phyloP scores from a whole-genome alignment of 2,797 vertebrate species.

The Melanogrammus aeglefinus region DNA sequence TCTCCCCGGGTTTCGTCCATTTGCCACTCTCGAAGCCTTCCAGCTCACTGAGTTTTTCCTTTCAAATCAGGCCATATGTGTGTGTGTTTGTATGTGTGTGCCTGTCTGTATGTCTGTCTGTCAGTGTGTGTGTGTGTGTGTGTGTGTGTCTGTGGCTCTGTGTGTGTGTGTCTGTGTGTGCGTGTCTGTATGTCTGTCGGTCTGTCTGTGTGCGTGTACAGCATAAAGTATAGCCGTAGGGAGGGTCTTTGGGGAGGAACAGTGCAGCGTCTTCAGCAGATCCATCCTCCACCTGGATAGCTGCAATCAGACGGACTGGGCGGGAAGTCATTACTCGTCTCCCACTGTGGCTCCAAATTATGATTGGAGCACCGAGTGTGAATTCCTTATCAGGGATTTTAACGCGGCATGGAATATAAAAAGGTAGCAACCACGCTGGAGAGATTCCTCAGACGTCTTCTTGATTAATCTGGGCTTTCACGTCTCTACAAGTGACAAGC shows the following conservation, averaged over 20 bases:
- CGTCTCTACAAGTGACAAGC: conserved; percentile 51
- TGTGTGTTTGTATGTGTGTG: neutral
- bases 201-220: neutral
- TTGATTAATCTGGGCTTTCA: conserved; percentile 62
- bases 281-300: conserved; percentile 65
- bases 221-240: conserved; percentile 44
- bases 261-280: conserved; percentile 41
- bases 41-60: conserved; percentile 51
- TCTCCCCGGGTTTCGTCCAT: conserved; percentile 57
- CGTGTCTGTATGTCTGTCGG: neutral
- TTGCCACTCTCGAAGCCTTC: conserved; percentile 51
- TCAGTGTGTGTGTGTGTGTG: neutral
- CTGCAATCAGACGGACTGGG: conserved; percentile 55
- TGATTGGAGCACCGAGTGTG: conserved; percentile 53
- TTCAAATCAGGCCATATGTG: conserved; percentile 58
- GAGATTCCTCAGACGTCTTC: conserved; percentile 22
- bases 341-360: conserved; percentile 66
- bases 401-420: conserved; percentile 40
- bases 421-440: conserved; percentile 32
- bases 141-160: neutral
- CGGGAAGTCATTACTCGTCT: conserved; percentile 68
- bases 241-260: conserved; percentile 44
- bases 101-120: neutral
- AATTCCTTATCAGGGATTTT: conserved; percentile 64
- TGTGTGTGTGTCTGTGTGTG: neutral